Base-by-base conservation (phyloP, 2,888 invertebrate species). In the Ganaspis brasiliensis region DNA sequence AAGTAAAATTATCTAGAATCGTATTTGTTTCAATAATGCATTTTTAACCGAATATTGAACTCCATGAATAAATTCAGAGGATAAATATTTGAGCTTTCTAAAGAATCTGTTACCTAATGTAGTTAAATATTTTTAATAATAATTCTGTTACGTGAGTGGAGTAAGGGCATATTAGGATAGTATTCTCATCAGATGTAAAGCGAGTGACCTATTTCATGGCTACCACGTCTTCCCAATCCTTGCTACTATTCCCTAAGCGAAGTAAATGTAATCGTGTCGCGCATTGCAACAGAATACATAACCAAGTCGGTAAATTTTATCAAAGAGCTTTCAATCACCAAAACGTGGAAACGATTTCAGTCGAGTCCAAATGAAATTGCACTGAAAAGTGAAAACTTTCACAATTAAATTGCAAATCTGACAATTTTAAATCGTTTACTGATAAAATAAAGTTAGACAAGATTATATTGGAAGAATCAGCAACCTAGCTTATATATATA, bases 191-290 rank as follows among this genome's bases (percentile, higher is more conserved):
- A 76, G 71, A 72, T 80, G 76, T 80, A 78, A 77, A 77, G 76
- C 67, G 73, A 80, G 74, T 74, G 73, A 75, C 78, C 78, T 77
- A 78, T 77, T 80, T 78, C 78, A 78, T 63, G 78, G 75, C 77
- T 76, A 76, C 70, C 73, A 78, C 78, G 73, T 72, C 76, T 80
- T 75, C 72, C 56, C 74, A 77, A 78, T 78, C 63, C 49, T 75
- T 56, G 52, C 76, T 63, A 14, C n/a, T 73, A 59, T 26, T 56
- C 56, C 73, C 67, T 40, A 67, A 49, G 67, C 67, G 45, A 26
- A 49, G 45, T 67, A 26, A 67, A 67, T 67, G 67, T 67, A 45
- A 67, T 67, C 67, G 24, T 67, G 45, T 49, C 24, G 26, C 24
- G 67, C 67, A 26, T 45, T 26, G 24, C 45, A 67, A 67, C 16